Conservation (phyloP, 2,797 vertebrate genomes). For the Amniataba percoides region DNA sequence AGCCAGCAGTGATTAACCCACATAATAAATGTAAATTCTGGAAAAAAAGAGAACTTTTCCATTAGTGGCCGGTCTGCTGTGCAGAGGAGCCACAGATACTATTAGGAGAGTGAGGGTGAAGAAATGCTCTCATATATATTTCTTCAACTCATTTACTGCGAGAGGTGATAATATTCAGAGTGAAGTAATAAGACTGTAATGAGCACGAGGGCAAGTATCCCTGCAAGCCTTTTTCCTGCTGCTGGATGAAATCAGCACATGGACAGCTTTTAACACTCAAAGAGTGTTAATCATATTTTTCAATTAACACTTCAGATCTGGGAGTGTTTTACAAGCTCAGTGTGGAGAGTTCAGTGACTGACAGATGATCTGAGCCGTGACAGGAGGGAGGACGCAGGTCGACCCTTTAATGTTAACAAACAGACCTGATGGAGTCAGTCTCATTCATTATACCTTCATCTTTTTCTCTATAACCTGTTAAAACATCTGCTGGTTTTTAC, state of each 20-base stretch:
- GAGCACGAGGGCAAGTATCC: constrained; percentile 57
- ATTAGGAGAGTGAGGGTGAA: constrained; percentile 46
- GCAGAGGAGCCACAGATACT: constrained; percentile 51
- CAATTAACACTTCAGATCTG: not conserved
- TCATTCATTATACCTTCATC: not conserved
- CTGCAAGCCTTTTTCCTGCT: constrained; percentile 29
- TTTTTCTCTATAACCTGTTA: not conserved
- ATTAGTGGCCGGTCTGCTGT: constrained; percentile 51
- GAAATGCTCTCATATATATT: constrained; percentile 32
- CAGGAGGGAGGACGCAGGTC: too few species aligned
- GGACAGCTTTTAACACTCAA: constrained; percentile 5
- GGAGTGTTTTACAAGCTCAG: not conserved
- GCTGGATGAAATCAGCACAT: constrained; percentile 14
- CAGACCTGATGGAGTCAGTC: not conserved
- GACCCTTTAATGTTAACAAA: not conserved
- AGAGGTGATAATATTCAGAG: constrained; percentile 55
- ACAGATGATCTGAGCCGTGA: not conserved
- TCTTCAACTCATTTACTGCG: constrained; percentile 55
- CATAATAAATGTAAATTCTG: constrained; percentile 76
- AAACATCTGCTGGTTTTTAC: not conserved
- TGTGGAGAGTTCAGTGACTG: not conserved
- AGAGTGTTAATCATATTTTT: constrained; percentile 4
- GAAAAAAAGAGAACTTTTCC: constrained; percentile 34
- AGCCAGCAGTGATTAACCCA: constrained; percentile 75
- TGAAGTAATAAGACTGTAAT: constrained; percentile 56